Evolutionary conservation across 2,113 vertebrate genomes (phyloP).

Genomic region (Genyomyrus donnyi): DNA sequence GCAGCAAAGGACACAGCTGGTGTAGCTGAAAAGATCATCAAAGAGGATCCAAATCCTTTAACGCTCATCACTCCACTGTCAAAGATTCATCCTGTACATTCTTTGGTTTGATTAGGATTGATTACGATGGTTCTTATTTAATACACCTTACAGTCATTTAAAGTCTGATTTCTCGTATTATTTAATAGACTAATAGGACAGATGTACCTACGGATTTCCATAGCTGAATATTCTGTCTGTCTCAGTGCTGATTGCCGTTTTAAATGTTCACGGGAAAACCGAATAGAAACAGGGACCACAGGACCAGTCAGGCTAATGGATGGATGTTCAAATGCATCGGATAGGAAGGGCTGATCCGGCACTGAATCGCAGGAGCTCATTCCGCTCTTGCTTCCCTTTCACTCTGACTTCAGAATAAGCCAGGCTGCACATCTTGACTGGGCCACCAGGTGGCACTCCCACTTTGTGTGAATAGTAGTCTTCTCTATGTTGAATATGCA

Average conservation of each 20-base stretch:
- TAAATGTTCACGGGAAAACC: not conserved
- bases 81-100: not conserved
- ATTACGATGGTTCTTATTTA: not conserved
- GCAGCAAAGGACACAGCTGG: not conserved
- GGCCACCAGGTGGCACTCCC: slow-evolving; percentile 65
- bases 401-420: slow-evolving; percentile 42
- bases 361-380: slow-evolving; percentile 32
- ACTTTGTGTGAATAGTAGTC: slow-evolving; percentile 54
- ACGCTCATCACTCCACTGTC: not conserved
- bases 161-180: not conserved
- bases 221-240: not conserved
- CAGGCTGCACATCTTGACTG: slow-evolving; percentile 18
- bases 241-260: not conserved
- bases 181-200: not conserved
- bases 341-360: not conserved
- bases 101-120: not conserved
- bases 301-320: not conserved
- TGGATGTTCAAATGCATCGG: not conserved
- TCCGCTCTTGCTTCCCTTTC: slow-evolving; percentile 39
- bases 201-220: not conserved
- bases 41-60: not conserved
- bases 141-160: not conserved
- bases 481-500: slow-evolving; percentile 57
- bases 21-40: not conserved
- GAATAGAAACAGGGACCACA: not conserved